These are phyloP conservation scores for Tricholauxania praeusta DNA, from an alignment of 2,888 invertebrate genomes.

Conservation along the genomic window DNA sequence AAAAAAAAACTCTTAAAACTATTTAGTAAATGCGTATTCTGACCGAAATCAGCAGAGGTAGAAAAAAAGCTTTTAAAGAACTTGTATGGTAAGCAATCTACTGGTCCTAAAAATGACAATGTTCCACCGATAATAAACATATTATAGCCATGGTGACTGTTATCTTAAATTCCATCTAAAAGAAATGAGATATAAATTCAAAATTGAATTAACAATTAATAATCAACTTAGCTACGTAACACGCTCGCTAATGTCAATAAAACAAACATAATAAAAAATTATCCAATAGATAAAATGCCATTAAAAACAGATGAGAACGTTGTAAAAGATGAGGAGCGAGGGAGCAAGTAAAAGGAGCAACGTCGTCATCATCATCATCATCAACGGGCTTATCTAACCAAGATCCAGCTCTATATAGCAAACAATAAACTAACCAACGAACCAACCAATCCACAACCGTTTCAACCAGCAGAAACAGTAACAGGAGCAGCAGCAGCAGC, in stretches of 20 bases:
- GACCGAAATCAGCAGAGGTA: no score
- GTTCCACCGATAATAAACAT: no score
- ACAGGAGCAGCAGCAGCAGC: slow-evolving; percentile 44
- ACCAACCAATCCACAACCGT: slow-evolving; percentile 11
- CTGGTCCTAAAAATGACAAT: no score
- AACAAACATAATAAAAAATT: slow-evolving; percentile 60
- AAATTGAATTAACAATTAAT: no score
- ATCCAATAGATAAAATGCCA: slow-evolving; percentile 62
- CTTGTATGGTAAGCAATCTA: no score
- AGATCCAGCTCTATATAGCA: slow-evolving; percentile 13
- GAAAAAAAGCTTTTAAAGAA: no score
- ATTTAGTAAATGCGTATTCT: no score
- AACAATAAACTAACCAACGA: slow-evolving; percentile 14
- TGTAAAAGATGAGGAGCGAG: background rate
- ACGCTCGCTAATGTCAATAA: slow-evolving; percentile 53
- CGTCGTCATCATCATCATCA: slow-evolving; percentile 31
- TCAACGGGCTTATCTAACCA: background rate
- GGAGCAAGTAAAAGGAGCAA: slow-evolving; percentile 42
- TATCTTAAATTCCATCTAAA: no score
- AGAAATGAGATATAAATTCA: no score
- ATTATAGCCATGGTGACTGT: no score
- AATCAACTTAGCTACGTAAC: no score
- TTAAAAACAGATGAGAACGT: slow-evolving; percentile 49
- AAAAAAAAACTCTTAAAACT: no score
- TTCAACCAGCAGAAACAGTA: slow-evolving; percentile 37